Evolutionary conservation across 2,113 vertebrate genomes (phyloP).

Genomic region (Coturnix japonica): DNA sequence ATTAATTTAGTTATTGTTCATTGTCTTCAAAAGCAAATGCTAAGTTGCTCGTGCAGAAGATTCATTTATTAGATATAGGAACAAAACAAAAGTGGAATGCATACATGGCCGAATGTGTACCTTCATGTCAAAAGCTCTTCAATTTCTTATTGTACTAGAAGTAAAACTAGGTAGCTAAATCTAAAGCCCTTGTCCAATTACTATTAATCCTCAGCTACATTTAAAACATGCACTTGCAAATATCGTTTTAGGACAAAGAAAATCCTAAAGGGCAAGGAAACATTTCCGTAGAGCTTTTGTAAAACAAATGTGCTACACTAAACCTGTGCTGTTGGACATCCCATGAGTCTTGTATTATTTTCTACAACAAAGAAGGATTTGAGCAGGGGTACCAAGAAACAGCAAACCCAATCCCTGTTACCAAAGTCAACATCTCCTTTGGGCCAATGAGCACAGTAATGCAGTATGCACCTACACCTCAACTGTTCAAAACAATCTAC

Average conservation of each 20-base stretch:
- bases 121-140: slow-evolving; percentile 5
- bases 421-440: not conserved
- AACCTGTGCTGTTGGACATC: not conserved
- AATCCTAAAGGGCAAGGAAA: slow-evolving; percentile 8
- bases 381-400: not conserved
- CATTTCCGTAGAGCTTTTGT: not conserved
- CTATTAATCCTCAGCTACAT: not conserved
- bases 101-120: not conserved
- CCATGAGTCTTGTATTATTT: not conserved
- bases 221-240: not conserved
- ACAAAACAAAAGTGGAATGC: not conserved
- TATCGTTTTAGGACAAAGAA: not conserved
- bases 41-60: slow-evolving; percentile 43
- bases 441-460: not conserved
- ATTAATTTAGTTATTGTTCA: slow-evolving; percentile 52
- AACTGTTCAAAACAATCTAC: fast-evolving
- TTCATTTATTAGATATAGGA: slow-evolving; percentile 47
- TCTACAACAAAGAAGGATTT: not conserved
- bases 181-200: not conserved
- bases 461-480: not conserved
- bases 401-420: not conserved
- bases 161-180: not conserved
- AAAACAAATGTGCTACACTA: not conserved
- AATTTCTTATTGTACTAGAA: not conserved
- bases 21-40: slow-evolving; percentile 47